Percentiles rank a stretch among this genome's conserved stretches.
Conservation (phyloP, 2,797 vertebrate genomes). For the Cynodonichthys magdalenae region DNA sequence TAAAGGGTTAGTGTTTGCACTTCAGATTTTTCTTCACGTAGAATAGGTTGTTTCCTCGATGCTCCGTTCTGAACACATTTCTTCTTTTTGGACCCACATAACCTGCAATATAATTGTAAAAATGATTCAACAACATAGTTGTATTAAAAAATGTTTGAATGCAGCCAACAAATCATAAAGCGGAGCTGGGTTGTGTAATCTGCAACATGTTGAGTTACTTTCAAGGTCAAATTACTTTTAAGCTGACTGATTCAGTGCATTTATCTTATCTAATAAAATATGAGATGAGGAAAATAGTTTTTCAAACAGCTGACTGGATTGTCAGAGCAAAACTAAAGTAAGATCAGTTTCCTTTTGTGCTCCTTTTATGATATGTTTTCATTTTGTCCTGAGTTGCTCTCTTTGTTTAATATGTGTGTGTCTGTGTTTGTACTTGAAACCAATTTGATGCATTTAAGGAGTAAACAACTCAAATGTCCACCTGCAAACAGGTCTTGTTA, state of each 20-base stretch:
- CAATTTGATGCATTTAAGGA: not conserved
- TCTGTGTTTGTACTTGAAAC: not conserved
- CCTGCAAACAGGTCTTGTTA: no score
- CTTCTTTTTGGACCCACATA: slow-evolving; percentile 53
- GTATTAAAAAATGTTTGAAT: no score
- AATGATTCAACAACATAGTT: no score
- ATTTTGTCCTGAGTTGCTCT: no score
- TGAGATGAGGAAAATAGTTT: no score
- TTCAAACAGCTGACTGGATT: not conserved
- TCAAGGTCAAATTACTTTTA: no score
- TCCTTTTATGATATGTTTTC: not conserved
- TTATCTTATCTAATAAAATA: not conserved
- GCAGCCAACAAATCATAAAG: no score
- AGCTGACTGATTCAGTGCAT: no score
- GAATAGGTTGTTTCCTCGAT: slow-evolving; percentile 7
- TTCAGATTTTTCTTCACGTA: slow-evolving; percentile 33
- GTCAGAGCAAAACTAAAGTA: not conserved
- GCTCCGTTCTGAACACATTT: slow-evolving; percentile 46
- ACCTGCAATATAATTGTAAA: slow-evolving; percentile 29
- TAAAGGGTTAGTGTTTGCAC: slow-evolving; percentile 24
- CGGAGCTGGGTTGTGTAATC: not conserved
- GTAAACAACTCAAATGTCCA: not conserved
- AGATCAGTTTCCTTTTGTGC: not conserved
- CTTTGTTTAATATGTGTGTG: not conserved
- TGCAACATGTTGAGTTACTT: not conserved